phyloP scores from a whole-genome alignment of 1,140 invertebrate species.

The Diprion similis region DNA sequence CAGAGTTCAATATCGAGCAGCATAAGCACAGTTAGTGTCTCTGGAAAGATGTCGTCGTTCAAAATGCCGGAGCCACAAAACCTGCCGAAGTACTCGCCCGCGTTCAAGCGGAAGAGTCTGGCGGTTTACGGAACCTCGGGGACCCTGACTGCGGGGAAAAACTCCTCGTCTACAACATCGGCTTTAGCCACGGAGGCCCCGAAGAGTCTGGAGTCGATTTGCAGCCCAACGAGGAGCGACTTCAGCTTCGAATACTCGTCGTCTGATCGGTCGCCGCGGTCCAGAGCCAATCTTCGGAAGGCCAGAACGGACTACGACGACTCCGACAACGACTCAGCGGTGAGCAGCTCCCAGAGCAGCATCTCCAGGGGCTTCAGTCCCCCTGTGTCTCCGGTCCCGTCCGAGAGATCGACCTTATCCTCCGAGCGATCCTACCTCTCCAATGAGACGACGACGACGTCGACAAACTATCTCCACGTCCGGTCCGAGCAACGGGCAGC shows the following conservation, averaged over 20 bases:
- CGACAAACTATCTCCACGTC: slow-evolving; percentile 28
- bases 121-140: slow-evolving; percentile 65
- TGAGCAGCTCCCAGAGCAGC: slow-evolving; percentile 76
- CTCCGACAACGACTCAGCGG: slow-evolving; percentile 86
- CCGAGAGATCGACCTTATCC: slow-evolving; percentile 49
- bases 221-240: slow-evolving; percentile 65
- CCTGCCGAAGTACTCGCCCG: slow-evolving; percentile 82
- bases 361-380: slow-evolving; percentile 75
- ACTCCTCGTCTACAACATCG: slow-evolving; percentile 31
- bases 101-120: slow-evolving; percentile 79
- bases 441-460: slow-evolving; percentile 25
- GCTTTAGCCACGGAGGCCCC: slow-evolving; percentile 51
- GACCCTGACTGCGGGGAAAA: slow-evolving; percentile 23
- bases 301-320: slow-evolving; percentile 66
- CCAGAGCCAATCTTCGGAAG: slow-evolving; percentile 35
- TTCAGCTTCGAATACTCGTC: slow-evolving; percentile 62
- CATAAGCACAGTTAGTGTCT: slow-evolving; percentile 42
- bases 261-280: slow-evolving; percentile 41
- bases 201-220: slow-evolving; percentile 68
- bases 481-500: slow-evolving; percentile 20
- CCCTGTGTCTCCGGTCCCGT: slow-evolving; percentile 60
- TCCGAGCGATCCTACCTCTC: slow-evolving; percentile 29
- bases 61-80: slow-evolving; percentile 57
- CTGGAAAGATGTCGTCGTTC: slow-evolving; percentile 46
- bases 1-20: slow-evolving; percentile 52